phyloP scores from a whole-genome alignment of 2,113 vertebrate genomes.

The Bettongia penicillata region DNA sequence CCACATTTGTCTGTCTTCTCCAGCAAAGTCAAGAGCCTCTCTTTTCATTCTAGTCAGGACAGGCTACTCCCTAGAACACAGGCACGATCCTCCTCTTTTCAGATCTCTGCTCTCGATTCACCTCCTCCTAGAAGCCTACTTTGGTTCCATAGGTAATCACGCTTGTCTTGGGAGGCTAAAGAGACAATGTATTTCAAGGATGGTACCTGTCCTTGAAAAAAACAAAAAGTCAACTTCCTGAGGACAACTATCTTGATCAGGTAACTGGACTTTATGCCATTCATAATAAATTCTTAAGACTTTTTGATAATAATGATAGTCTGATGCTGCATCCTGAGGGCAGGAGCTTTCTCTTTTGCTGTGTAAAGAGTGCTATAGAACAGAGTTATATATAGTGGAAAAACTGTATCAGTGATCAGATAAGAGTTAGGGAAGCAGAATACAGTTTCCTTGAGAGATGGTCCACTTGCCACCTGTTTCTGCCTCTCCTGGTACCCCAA shows the following conservation, averaged over 20 bases:
- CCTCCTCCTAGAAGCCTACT: background rate
- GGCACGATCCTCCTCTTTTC: background rate
- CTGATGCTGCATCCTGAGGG: background rate
- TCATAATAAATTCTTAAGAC: background rate
- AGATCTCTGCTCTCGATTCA: background rate
- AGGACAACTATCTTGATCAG: background rate
- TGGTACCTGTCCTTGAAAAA: background rate
- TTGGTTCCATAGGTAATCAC: background rate
- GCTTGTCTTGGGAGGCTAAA: background rate
- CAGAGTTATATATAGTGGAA: background rate
- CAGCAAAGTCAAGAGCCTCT: background rate
- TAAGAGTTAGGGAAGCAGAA: background rate
- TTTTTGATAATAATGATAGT: background rate
- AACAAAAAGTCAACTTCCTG: background rate
- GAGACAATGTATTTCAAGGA: background rate
- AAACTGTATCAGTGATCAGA: background rate
- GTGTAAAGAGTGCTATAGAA: background rate
- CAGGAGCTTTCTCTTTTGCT: background rate
- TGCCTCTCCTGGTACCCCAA: no score
- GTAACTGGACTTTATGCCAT: background rate
- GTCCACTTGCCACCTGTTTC: background rate
- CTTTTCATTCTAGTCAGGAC: background rate
- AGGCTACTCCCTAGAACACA: background rate
- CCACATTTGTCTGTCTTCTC: background rate
- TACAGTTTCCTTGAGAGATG: no score